phyloP scores from a whole-genome alignment of 2,113 vertebrate genomes.

The Amphilophus citrinellus region DNA sequence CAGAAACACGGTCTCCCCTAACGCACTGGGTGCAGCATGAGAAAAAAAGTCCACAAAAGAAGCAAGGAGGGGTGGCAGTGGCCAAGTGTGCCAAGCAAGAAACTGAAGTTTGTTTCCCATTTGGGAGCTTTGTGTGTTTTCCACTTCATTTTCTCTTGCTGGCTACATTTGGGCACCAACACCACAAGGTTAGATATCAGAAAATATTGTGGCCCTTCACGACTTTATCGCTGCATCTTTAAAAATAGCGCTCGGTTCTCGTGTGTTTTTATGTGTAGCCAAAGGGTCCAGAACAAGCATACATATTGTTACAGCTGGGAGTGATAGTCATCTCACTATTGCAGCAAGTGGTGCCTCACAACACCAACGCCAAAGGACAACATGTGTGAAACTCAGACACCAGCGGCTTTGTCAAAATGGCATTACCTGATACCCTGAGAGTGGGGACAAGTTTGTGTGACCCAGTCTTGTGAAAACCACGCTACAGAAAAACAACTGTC shows the following conservation, averaged over 20 bases:
- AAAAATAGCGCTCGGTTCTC: no score
- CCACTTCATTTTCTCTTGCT: not conserved
- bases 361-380: not conserved
- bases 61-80: not conserved
- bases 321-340: not conserved
- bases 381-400: not conserved
- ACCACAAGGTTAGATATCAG: not conserved
- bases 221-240: not conserved
- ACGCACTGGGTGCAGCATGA: not conserved
- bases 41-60: not conserved
- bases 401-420: not conserved
- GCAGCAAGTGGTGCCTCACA: not conserved
- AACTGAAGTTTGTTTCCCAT: not conserved
- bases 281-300: not conserved
- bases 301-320: not conserved
- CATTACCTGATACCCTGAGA: not conserved
- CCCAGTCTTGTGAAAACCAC: constrained; percentile 9
- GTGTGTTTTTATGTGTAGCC: not conserved
- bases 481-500: not conserved
- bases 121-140: not conserved
- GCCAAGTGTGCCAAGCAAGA: not conserved
- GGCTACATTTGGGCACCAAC: not conserved
- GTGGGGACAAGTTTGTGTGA: not conserved
- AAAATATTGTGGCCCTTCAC: not conserved
- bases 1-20: not conserved